Percentiles rank a stretch among this genome's conserved stretches.
Conservation (phyloP, 2,888 invertebrate species). For the Callyntrura guangdongensis region DNA sequence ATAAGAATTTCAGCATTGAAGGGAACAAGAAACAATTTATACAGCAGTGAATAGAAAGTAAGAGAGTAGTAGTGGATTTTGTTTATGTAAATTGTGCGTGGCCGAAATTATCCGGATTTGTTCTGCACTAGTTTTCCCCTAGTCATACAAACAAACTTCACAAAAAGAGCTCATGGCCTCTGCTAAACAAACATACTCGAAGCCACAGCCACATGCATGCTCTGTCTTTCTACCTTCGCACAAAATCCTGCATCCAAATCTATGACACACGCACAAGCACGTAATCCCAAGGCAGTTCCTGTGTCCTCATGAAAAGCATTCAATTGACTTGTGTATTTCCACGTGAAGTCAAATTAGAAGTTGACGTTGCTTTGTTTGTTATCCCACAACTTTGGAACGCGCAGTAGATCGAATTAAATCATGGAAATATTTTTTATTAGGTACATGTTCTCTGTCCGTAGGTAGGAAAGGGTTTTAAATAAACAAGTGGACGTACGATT, state of each 20-base stretch:
- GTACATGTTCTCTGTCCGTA: too few relatives aligned
- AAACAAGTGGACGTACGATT: too few relatives aligned
- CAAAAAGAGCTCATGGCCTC: constrained; percentile 13
- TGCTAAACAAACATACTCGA: constrained; percentile 4
- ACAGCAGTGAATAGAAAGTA: not conserved
- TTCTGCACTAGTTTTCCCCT: constrained; percentile 44
- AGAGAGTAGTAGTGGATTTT: not conserved
- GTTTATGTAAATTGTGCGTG: not conserved
- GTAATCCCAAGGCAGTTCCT: not conserved
- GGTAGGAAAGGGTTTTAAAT: too few relatives aligned
- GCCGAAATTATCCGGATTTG: constrained; percentile 19
- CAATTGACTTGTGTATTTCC: too few relatives aligned
- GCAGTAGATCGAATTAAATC: too few relatives aligned
- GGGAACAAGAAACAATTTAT: not conserved
- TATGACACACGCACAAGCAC: not conserved
- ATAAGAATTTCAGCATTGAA: not conserved
- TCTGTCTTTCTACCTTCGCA: too few relatives aligned
- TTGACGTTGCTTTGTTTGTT: too few relatives aligned
- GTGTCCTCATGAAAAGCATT: too few relatives aligned
- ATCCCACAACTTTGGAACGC: too few relatives aligned
- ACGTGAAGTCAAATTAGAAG: too few relatives aligned
- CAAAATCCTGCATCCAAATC: not conserved
- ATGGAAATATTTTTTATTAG: too few relatives aligned
- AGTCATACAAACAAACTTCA: not conserved
- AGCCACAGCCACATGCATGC: not conserved